Base-by-base conservation (phyloP, 2,113 vertebrate species). In the Neolamprologus ventralis region DNA sequence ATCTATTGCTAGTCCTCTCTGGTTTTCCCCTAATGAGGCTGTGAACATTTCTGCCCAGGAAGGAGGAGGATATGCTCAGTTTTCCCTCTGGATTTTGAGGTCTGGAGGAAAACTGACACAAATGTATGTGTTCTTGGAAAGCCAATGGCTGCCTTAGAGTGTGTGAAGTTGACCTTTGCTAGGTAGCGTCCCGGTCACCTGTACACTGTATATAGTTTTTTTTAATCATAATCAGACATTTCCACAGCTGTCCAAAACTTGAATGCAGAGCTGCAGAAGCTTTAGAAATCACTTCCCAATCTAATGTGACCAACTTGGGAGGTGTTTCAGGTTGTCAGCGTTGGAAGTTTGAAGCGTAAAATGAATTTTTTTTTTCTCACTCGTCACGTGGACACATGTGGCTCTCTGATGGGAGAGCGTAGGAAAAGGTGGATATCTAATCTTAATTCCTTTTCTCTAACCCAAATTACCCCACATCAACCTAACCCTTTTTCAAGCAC, bases 401-500 rank as follows among this genome's bases (percentile, higher is more conserved):
- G 87, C 92, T 94, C 94, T 95, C 93, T 93, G 88, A 90, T 85
- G 89, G 87, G 94, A 88, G 92, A 91, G 93, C 90, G 9, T 95
- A 94, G 92, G 90, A 95, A 95, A 91, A 95, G 93, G 94, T 96
- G 90, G 94, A 94, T 91, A 91, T 95, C 94, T 96, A 96, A 96
- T 96, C 94, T 91, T 94, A 95, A 96, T 95, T 96, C 93, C 94
- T 97, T 96, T 96, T 95, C 96, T 96, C 96, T 97, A 97, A 97
- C 97, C 96, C 94, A 96, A 97, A 96, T 96, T 96, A 96, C 96
- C 96, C 95, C 95, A 95, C 92, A 88, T 96, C 94, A 95, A 93
- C 91, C 95, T 97, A 97, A 97, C 95, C 96, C 94, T 96, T 96
- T 96, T 96, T 96, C 95, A 97, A 96, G 95, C 94, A 93, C 97